These are phyloP conservation scores for Drosophila nr. medialis DNA, from an alignment of 2,888 invertebrate species.

Conservation along the genomic window DNA sequence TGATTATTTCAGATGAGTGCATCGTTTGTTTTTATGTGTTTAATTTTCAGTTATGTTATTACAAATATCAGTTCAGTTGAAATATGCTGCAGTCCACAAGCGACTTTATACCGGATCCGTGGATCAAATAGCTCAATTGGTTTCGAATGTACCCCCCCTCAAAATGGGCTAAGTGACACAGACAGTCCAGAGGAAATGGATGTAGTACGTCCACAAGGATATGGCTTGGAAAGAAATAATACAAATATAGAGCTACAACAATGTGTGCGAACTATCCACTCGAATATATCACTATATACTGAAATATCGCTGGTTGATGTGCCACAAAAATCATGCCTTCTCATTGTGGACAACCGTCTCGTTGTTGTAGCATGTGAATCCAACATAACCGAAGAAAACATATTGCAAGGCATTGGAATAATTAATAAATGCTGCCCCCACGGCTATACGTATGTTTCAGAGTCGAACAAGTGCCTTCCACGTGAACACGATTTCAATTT, in stretches of 20 bases:
- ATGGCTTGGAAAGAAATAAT: conserved; percentile 12
- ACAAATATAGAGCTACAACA: background rate
- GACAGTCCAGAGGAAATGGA: conserved; percentile 9
- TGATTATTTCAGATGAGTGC: conserved; percentile 46
- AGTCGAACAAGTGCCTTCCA: conserved; percentile 60
- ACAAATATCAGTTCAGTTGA: conserved; percentile 26
- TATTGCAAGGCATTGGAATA: conserved; percentile 59
- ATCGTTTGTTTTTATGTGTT: conserved; percentile 28
- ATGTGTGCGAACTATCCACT: conserved; percentile 13
- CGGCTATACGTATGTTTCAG: conserved; percentile 71
- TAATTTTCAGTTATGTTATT: conserved; percentile 50
- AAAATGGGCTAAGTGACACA: conserved; percentile 12
- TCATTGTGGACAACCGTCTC: conserved; percentile 58
- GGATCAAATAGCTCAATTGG: conserved; percentile 5
- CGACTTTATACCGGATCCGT: conserved; percentile 30
- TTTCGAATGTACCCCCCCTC: conserved; percentile 31
- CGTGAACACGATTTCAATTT: conserved; percentile 56
- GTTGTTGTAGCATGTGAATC: conserved; percentile 63
- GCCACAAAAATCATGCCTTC: conserved; percentile 58
- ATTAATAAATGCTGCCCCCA: conserved; percentile 82
- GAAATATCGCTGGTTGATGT: conserved; percentile 20
- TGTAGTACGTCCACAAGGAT: conserved; percentile 32
- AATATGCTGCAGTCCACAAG: conserved; percentile 49
- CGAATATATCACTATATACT: conserved; percentile 25
- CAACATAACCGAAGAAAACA: conserved; percentile 23